Evolutionary conservation across 2,888 invertebrate genomes (phyloP).

Genomic region (Hypercompe scribonia): DNA sequence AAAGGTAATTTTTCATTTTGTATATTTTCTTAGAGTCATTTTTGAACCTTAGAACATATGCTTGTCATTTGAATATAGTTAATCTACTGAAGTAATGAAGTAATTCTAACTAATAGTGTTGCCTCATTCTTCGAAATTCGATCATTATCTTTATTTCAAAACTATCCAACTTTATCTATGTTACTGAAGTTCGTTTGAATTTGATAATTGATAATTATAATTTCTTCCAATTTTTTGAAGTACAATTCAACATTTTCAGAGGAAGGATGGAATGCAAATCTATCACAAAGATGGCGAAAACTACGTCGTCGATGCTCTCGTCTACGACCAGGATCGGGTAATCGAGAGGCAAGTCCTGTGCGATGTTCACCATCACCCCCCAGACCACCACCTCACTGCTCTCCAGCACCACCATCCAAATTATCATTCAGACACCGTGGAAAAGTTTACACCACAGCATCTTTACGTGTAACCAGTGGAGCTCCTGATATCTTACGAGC

Average conservation of each 20-base stretch:
- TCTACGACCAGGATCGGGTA: constrained; percentile 88
- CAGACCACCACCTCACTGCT: constrained; percentile 80
- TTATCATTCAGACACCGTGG: constrained; percentile 82
- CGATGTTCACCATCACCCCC: constrained; percentile 87
- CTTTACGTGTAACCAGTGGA: constrained; percentile 83
- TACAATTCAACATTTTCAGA: constrained; percentile 81
- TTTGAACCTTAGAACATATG: too few relatives aligned
- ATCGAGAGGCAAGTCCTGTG: constrained; percentile 84
- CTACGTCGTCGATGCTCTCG: constrained; percentile 90
- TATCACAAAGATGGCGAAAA: constrained; percentile 91
- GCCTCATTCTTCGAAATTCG: too few relatives aligned
- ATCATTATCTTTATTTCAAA: too few relatives aligned
- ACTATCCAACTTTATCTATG: too few relatives aligned
- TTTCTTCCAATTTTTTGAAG: neutral
- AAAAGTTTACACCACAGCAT: constrained; percentile 83
- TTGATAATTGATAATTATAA: neutral
- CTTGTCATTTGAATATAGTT: too few relatives aligned
- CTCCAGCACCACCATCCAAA: constrained; percentile 81
- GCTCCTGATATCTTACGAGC: constrained; percentile 90
- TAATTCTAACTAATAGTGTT: too few relatives aligned
- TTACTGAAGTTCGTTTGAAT: too few relatives aligned
- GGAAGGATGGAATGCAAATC: constrained; percentile 91
- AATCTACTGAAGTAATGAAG: too few relatives aligned
- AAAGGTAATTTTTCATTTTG: constrained; percentile 74
- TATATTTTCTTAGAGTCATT: constrained; percentile 23